Conservation (phyloP, 2,888 invertebrate species). For the Apamea anceps region DNA sequence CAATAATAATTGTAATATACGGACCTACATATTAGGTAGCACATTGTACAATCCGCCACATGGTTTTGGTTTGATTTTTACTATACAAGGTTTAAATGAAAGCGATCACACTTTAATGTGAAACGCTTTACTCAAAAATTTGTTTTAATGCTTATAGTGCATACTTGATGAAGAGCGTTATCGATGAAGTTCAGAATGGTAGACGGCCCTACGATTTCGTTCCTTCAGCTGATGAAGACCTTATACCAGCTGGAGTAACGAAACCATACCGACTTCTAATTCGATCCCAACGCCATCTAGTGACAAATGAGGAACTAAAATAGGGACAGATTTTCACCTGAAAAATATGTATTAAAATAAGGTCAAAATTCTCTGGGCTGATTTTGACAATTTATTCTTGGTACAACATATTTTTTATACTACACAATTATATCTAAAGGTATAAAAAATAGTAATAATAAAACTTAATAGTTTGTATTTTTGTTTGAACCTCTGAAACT, state of each 20-base stretch:
- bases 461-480: neutral
- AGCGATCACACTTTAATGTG: neutral
- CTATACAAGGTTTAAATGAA: neutral
- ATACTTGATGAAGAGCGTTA: no score
- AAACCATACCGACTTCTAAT: neutral
- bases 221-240: no score
- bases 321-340: neutral
- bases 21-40: no score
- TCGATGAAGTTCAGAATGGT: no score
- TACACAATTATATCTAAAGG: neutral
- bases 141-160: rapidly evolving
- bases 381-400: neutral
- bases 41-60: no score
- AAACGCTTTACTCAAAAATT: neutral
- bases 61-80: no score
- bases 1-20: no score
- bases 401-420: neutral
- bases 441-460: neutral
- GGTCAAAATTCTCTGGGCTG: neutral
- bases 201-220: no score
- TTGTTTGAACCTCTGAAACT: no score
- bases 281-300: neutral
- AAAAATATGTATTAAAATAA: neutral
- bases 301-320: neutral
- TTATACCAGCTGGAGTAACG: no score